A percentile compares a stretch with the other conserved stretches of the same genome.
phyloP scores from a whole-genome alignment of 2,797 vertebrate species.

The Dendrocincla fuliginosa region DNA sequence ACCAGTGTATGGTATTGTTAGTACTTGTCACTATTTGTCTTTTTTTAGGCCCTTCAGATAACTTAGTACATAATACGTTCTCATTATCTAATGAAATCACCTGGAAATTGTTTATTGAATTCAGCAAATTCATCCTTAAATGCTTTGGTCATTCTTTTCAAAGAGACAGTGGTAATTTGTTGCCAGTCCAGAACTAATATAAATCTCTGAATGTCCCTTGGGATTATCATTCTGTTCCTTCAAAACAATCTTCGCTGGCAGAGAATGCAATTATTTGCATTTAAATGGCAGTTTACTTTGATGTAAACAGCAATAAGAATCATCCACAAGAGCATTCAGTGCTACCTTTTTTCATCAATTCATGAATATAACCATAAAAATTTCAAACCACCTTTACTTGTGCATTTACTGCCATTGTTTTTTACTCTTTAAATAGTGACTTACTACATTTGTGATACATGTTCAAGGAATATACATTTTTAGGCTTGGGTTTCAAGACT shows the following conservation, averaged over 20 bases:
- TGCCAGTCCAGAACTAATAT: slow-evolving; percentile 4
- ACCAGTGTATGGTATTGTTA: not conserved
- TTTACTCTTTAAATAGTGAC: not conserved
- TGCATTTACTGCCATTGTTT: not conserved
- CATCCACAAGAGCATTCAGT: not conserved
- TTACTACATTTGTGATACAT: not conserved
- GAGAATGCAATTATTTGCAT: slow-evolving; percentile 35
- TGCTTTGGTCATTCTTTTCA: slow-evolving; percentile 21
- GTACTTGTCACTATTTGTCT: not conserved
- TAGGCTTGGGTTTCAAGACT: not conserved
- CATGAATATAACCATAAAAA: slow-evolving; percentile 10
- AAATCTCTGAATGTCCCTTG: not conserved
- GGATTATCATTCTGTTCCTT: slow-evolving; percentile 18
- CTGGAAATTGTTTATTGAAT: slow-evolving; percentile 57
- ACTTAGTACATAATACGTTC: not conserved
- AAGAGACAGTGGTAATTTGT: not conserved
- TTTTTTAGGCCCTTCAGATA: slow-evolving; percentile 25
- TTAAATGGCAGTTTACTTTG: slow-evolving; percentile 43
- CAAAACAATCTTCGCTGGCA: not conserved
- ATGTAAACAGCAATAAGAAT: slow-evolving; percentile 33
- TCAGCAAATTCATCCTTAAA: slow-evolving; percentile 3
- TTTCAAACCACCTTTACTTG: not conserved
- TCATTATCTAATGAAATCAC: slow-evolving; percentile 56
- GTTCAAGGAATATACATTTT: not conserved
- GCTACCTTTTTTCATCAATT: not conserved